Base-by-base conservation (phyloP, 2,797 vertebrate species). In the Argya squamiceps region DNA sequence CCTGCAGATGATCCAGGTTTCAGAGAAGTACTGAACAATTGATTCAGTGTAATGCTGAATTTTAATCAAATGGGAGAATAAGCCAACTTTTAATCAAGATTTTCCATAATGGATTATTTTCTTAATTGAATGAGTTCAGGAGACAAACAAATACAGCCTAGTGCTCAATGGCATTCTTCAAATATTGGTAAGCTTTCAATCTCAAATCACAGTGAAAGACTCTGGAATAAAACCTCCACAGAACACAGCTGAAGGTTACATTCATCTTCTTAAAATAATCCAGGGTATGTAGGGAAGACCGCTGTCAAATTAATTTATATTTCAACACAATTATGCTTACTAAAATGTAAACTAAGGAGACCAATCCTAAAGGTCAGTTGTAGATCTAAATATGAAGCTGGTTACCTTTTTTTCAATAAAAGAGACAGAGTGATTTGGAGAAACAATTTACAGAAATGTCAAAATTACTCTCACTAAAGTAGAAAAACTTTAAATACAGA, bases 91-190 rank as follows among this genome's bases (percentile, higher is more conserved):
- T 97, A 97, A 97, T 97, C 96, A 97, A 97, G 96, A 96, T 96
- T 97, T 97, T 97, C 96, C 95, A 87, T 97, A 97, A 97, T 97
- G 97, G 97, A 97, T 97, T 97, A 96, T 97, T 97, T 97, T 96
- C 89, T 88, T 97, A 97, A 97, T 97, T 97, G 95, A 96, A 97
- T 93, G 91, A 92, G 95, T 97, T 95, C 81, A 93, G 95, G 76
- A 97, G 94, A 96, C 92, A 97, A 97, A 96, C 88, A 96, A 95
- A 97, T 94, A 89, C 89, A 95, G 49, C 79, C 91, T 86, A 41
- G 81, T 87, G 76, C 84, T 96, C 95, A 93, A 92, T 97, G 91
- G 93, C 74, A 75, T 97, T 97, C 95, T 96, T 95, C 93, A 97
- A 94, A 97, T 97, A 97, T 97, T 95, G 97, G 96, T 97, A 97